Base-by-base conservation (phyloP, 2,888 invertebrate species). In the Palloptera scutellata region DNA sequence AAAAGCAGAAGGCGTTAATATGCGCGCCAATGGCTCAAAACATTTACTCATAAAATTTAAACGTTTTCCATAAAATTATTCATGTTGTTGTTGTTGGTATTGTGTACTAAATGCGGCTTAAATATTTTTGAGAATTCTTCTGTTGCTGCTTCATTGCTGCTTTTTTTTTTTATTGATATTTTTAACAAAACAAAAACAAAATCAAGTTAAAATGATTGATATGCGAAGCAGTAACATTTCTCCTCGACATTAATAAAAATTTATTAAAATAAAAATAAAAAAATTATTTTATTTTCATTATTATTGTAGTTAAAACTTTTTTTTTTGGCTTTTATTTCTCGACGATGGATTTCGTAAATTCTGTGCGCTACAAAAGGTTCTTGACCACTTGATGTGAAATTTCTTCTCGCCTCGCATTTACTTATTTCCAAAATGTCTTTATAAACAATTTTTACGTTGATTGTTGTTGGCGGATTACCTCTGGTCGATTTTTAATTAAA, bases 231-330 rank as follows among this genome's bases (percentile, higher is more conserved):
- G 69, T 70, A 63, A 69, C 68, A 62, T 67, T 70, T 72, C 68
- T 69, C 61, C 68, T 69, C 61, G 69, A 71, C 72, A 69, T 72
- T 70, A 70, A 74, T 72, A 72, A 72, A 72, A 73, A 71, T 73
- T 73, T 69, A 72, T 71, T 70, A 71, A 70, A 68, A 71, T 58
- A 17, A 42, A n/a, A 20, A 51, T 30, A 71, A 60, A 17, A 42
- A n/a, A 20, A 51, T 30, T 30, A 4, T 30, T 30, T 30, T 30
- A 4, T 30, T 30, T 30, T 30, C 30, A 30, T 30, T 30, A 4
- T 6, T 30, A 6, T 30, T 30, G 30, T 30, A 30, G 30, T 30
- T 30, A 30, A 30, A 4, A 30, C 6, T 30, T 30, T 30, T 30
- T 30, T 30, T 48, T 48, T 48, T n/a, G 51, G n/a, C 13, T 48